Base-by-base conservation (phyloP, 2,888 invertebrate species). In the Polia nebulosa region DNA sequence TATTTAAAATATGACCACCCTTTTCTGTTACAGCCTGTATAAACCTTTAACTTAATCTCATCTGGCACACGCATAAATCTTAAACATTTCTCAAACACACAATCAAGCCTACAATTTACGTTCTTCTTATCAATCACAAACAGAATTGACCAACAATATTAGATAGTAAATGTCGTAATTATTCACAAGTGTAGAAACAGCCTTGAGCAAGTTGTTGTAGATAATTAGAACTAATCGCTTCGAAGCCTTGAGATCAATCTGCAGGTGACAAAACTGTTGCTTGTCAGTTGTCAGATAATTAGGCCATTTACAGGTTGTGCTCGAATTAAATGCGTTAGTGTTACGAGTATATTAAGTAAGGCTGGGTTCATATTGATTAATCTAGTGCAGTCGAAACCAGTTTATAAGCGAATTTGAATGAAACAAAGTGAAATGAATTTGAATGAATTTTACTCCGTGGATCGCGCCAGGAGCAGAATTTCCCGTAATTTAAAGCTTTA, bases 211-310 rank as follows among this genome's bases (percentile, higher is more conserved):
- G 64, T 72, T 47, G 52, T 47, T 55, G 60, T 49, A 63, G 57
- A 72, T 68, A 74, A 81, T 69, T 76, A 62, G 9, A 76, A 47
- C 53, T 45, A 81, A 63, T 72, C n/a, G 44, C 41, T 51, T 27
- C 36, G 2, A 3, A 62, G 57, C 83, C 78, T 83, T 80, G 70
- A 65, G 60, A 59, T 62, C 29, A 68, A 68, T 60, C 55, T 66
- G 41, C 72, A 76, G 67, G 76, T 79, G 83, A 72, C 66, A 76
- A n/a, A 39, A 71, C 41, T 56, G 52, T 22, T n/a, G 32, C 57
- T 45, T 80, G 70, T 76, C 59, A 76, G 32, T 27, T 76, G 76
- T 76, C 77, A 41, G 27, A 29, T 25, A 76, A 76, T 76, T 60
- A 59, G 62, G 44, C 9, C 69, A 45, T 20, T 55, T 6, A 25